Base-by-base conservation (phyloP, 1,140 invertebrate genomes). In the Drosophila parvula region DNA sequence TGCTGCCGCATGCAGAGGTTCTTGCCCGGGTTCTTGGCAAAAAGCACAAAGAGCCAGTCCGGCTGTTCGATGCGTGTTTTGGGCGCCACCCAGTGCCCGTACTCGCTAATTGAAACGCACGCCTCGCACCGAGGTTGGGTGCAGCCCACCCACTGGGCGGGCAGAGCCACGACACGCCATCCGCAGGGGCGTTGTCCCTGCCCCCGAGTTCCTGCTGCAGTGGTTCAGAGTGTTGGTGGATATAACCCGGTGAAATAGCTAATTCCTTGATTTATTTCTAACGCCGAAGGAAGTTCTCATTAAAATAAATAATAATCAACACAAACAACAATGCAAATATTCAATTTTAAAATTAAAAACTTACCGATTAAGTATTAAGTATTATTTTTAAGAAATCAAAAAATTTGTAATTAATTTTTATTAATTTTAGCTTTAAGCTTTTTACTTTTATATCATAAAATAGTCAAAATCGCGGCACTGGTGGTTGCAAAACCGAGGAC, bases 21-120 rank as follows among this genome's bases (percentile, higher is more conserved):
- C 64, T 81, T 60, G 61, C 28, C 51, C 61, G 65, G 58, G 84
- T 62, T 88, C 83, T 88, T 88, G 73, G 62, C 68, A 74, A 83
- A 88, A 89, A 89, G 63, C 50, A 76, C 63, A 63, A 89, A 89
- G 84, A 89, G 61, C 84, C 79, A 82, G 84, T 86, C 41, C 73
- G 81, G 67, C 68, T 40, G 58, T 48, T 50, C 61, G 59, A 43
- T 22, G 40, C 58, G 38, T 41, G 34, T 77, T 74, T 59, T 69
- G 58, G 61, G 36, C 63, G 74, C 62, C 83, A 88, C 82, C 82
- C 83, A 85, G 36, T 81, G 74, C 81, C 82, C 81, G 78, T 45
- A 74, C 68, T 74, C 74, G 78, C 57, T 67, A 78, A 78, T 78
- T 53, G 47, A 70, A 82, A 53, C 74, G 62, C 70, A 53, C 51